Conservation (phyloP, 2,113 vertebrate species). For the Platysternon megacephalum region DNA sequence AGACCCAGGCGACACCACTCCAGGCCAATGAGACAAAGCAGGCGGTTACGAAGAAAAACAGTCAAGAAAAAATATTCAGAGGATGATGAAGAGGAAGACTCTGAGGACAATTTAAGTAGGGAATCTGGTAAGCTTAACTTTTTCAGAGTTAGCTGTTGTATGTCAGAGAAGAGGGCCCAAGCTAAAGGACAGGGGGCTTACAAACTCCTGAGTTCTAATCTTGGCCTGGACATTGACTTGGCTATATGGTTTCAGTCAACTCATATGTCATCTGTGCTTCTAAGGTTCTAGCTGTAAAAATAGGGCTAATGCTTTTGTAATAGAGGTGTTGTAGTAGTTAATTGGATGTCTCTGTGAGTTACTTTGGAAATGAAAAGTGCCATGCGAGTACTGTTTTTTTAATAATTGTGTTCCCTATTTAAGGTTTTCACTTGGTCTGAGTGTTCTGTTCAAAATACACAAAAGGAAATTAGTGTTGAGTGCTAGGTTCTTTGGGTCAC, state of each 20-base stretch:
- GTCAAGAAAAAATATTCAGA: constrained; percentile 91
- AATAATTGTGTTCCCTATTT: neutral
- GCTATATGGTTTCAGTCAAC: neutral
- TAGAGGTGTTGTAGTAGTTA: neutral
- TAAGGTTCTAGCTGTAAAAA: neutral
- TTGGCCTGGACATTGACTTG: accelerated
- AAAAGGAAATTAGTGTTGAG: neutral
- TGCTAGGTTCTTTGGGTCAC: neutral
- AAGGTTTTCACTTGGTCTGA: neutral
- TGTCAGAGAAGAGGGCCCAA: neutral
- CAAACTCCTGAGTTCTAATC: neutral
- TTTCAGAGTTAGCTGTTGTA: neutral
- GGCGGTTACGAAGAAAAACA: constrained; percentile 82
- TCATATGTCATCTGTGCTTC: neutral
- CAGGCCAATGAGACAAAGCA: constrained; percentile 82
- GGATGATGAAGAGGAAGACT: constrained; percentile 91
- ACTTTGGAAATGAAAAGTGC: neutral
- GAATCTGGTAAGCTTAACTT: constrained; percentile 78
- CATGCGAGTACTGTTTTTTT: neutral
- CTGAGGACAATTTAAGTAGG: constrained; percentile 81
- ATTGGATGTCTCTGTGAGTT: neutral
- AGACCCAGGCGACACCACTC: constrained; percentile 75
- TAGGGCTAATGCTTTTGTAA: neutral
- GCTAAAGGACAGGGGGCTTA: neutral
- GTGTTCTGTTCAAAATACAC: neutral